Conservation (phyloP, 2,113 vertebrate genomes). For the Notarius lentiginosus region DNA sequence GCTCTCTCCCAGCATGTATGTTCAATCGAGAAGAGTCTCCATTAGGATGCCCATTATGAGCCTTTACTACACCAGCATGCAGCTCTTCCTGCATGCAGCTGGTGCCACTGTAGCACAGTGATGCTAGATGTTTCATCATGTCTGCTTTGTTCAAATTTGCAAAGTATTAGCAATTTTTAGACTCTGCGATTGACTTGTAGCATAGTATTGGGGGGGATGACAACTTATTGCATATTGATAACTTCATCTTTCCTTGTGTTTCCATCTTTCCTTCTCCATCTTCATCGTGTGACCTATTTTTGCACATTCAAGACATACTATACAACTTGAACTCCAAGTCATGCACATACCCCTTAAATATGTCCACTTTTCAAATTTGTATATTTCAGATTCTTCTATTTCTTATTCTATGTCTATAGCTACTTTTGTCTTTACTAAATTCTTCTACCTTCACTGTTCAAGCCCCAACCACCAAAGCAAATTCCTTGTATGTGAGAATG, state of each 20-base stretch:
- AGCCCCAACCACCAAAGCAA: no score
- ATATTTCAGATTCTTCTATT: no score
- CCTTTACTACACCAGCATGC: constrained; percentile 38
- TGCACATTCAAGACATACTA: no score
- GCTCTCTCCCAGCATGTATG: constrained; percentile 35
- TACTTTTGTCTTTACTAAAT: no score
- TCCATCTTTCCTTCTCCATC: not conserved
- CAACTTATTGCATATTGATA: not conserved
- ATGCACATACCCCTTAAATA: no score
- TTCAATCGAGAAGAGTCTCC: constrained; percentile 35
- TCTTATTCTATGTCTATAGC: no score
- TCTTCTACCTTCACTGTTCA: no score
- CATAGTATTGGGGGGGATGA: not conserved
- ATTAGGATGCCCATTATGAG: constrained; percentile 41
- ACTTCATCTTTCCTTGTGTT: not conserved
- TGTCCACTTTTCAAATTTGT: no score
- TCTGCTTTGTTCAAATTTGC: constrained; percentile 3
- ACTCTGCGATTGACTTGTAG: not conserved
- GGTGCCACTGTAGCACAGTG: constrained; percentile 7
- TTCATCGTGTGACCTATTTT: no score
- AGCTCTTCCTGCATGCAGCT: constrained; percentile 36
- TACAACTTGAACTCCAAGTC: no score
- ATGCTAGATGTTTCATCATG: not conserved
- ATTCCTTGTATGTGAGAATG: no score
- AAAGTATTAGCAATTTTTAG: constrained; percentile 9